Percentiles rank a stretch among this genome's conserved stretches.
Conservation (phyloP, 2,888 invertebrate species). For the Ceraclea dissimilis region DNA sequence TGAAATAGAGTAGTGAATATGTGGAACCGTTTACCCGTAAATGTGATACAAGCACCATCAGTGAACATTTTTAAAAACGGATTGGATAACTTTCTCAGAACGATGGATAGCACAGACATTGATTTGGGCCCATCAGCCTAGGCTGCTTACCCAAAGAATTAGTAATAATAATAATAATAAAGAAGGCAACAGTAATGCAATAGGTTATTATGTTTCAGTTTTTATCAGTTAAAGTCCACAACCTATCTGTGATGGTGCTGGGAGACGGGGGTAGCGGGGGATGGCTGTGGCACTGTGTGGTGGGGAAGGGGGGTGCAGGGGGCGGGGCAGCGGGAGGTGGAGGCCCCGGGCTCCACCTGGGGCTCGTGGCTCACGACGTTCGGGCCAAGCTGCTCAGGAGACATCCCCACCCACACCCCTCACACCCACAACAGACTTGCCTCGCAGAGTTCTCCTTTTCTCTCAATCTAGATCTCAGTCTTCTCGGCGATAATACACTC, state of each 20-base stretch:
- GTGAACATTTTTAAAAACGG: no score
- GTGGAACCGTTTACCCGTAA: no score
- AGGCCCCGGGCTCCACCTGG: conserved; percentile 56
- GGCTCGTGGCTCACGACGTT: conserved; percentile 60
- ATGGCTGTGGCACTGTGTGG: conserved; percentile 63
- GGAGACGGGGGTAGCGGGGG: conserved; percentile 50
- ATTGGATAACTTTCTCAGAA: no score
- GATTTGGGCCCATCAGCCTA: no score
- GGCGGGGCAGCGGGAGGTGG: conserved; percentile 64
- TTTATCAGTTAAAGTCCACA: conserved; percentile 77
- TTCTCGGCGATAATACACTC: conserved; percentile 76
- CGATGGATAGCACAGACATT: no score
- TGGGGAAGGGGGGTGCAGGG: conserved; percentile 64
- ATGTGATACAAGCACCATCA: no score
- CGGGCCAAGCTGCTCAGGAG: conserved; percentile 51
- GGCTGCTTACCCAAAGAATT: no score
- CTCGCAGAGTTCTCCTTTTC: conserved; percentile 68
- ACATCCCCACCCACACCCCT: conserved; percentile 27
- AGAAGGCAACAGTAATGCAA: no score
- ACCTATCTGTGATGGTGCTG: conserved; percentile 58
- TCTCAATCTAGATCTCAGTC: conserved; percentile 65
- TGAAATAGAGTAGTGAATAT: no score
- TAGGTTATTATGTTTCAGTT: conserved; percentile 58
- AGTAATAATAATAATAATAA: no score
- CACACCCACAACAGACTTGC: conserved; percentile 52